Evolutionary conservation across 1,140 invertebrate species (phyloP), one percentile per base, ranked within the genome.

Genomic region (Saccostrea glomerata): DNA sequence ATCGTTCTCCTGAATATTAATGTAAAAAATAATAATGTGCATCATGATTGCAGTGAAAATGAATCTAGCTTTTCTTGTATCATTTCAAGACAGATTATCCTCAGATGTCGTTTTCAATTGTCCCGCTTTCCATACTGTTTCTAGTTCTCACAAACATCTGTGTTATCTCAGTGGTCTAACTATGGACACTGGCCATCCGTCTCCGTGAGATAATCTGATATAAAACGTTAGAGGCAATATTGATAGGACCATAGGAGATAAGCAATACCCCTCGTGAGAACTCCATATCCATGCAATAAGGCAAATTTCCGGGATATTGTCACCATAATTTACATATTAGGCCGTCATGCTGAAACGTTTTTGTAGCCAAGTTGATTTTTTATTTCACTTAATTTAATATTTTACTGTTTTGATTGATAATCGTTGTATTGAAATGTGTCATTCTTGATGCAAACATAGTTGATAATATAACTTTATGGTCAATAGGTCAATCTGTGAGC

Each of bases 221-320:
- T 77, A 25, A 15, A 30, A 30, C 25, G 70, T 15, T 36, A 77
- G 70, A 30, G 25, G 30, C 70, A 17, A 77, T 77, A 77, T 77
- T 12, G 25, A 30, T 77, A 77, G 25, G 13, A 30, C 25, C 70
- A 77, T 3, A 36, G 70, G 25, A 36, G 70, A 77, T 77, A 77
- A 25, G 13, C 70, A 77, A 77, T 77, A 77, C 70, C 70, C 70
- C 70, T 77, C 70, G 70, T 30, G 70, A 77, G 70, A 36, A 77
- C 70, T 15, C 25, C 25, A 36, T 77, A 30, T 15, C 13, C 25
- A 77, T 77, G 15, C 20, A 13, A 36, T 15, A 30, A 30, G 30
- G 30, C 30, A 13, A 77, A 77, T 77, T 36, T 77, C 11, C 23
- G 12, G 23, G 23, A 30, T 3, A 30, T 36, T 77, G 70, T 77